Evolutionary conservation across 2,113 vertebrate species (phyloP), one percentile per base, ranked within the genome.

Genomic region (Pluvialis apricaria): DNA sequence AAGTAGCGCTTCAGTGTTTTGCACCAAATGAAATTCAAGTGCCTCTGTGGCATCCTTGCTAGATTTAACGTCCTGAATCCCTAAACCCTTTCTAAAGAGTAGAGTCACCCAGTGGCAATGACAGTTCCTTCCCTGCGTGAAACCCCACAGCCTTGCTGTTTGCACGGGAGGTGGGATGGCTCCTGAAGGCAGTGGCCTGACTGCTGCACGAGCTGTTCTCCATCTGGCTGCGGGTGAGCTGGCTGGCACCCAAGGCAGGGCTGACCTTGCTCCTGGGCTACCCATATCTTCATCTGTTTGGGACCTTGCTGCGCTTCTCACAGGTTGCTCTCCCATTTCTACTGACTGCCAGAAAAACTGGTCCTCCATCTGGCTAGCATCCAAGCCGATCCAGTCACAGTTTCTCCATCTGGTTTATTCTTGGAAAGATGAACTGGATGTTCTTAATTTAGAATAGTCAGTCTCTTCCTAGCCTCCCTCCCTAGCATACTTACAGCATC

Each of bases 341-440:
- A 42, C n/a, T 73, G 45, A 34, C 75, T 87, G 72, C n/a, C 65
- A 64, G 49, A 78, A 76, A 88, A 88, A n/a, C 32, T 75, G 75
- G 86, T 88, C 81, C 42, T 91, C 36, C 13, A 26, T 45, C 52
- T 96, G 94, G 95, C 88, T 86, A 19, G 5, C 31, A 19, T 82
- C 76, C 94, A 97, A 88, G n/a, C 7, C 26, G 32, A 92, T 73
- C 45, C 22, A 51, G 34, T 65, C 92, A 52, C 40, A 62, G 69
- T 80, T 95, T 82, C 64, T 93, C 93, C 90, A 94, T 86, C 78
- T 96, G 84, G 71, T 79, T 93, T 97, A 86, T 84, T 97, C 75
- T 83, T 91, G 82, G 75, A 91, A 92, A 81, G 62, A 81, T 91
- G 44, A 82, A 78, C 36, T 82, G 12, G 7, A 52, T 89, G 15